Percentiles rank a stretch among this genome's conserved stretches.
phyloP scores from a whole-genome alignment of 2,113 vertebrate species.

The Pseudopipra pipra region DNA sequence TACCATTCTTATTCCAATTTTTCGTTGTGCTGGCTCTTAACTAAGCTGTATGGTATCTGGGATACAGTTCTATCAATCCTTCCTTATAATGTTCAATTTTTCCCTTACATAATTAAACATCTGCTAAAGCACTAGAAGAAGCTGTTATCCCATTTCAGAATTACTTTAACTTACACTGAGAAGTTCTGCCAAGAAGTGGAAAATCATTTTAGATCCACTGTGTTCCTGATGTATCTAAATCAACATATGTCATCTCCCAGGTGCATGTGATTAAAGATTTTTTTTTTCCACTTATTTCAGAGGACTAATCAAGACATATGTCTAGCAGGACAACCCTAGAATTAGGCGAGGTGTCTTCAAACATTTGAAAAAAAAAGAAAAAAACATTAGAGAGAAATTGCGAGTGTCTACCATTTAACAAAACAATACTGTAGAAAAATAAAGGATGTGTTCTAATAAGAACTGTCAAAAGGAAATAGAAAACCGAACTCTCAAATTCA shows the following conservation, averaged over 20 bases:
- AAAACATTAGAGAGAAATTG: neutral
- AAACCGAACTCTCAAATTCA: neutral
- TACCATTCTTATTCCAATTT: neutral
- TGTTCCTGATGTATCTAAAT: neutral
- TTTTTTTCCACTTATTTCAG: neutral
- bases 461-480: neutral
- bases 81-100: neutral
- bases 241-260: neutral
- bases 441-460: neutral
- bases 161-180: neutral
- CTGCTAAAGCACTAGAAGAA: neutral
- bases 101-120: slow-evolving; percentile 14
- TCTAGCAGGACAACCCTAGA: neutral
- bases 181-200: neutral
- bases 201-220: neutral
- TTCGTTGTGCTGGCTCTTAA: neutral
- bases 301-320: neutral
- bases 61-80: neutral
- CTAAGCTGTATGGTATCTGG: neutral
- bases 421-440: neutral
- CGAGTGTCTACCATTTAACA: neutral
- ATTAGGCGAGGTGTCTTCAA: neutral
- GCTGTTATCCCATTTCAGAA: neutral
- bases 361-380: neutral
- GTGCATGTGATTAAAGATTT: neutral